Evolutionary conservation across 2,888 invertebrate species (phyloP).

Genomic region (Matsumyia berberina): DNA sequence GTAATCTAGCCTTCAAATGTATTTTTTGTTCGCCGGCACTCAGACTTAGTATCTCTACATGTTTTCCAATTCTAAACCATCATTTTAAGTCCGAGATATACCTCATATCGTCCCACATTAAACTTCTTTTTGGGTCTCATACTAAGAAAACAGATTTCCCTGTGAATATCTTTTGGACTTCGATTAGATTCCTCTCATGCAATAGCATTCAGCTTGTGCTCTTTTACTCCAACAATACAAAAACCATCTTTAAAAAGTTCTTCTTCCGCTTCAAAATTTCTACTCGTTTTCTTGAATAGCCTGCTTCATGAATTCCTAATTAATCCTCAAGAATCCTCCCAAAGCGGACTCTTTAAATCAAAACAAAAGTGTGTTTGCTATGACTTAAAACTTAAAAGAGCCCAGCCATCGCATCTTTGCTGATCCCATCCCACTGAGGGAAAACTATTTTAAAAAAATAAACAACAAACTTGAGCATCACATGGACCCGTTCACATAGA

Average conservation of each 20-base stretch:
- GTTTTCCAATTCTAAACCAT: too few relatives aligned
- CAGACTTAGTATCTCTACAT: too few relatives aligned
- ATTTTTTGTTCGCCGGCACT: too few relatives aligned
- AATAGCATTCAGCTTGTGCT: background rate
- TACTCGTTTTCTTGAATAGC: background rate
- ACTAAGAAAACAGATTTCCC: too few relatives aligned
- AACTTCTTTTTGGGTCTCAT: too few relatives aligned
- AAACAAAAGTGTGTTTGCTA: constrained; percentile 26
- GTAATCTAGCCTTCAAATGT: too few relatives aligned
- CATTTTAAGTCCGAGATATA: too few relatives aligned
- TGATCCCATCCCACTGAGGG: background rate
- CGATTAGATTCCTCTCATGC: background rate
- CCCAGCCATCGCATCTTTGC: background rate
- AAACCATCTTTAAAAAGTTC: constrained; percentile 9
- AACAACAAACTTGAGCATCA: constrained; percentile 60
- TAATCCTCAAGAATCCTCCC: constrained; percentile 30
- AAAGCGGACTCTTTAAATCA: constrained; percentile 11
- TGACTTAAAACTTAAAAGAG: constrained; percentile 24
- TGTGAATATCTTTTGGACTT: background rate
- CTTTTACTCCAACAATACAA: background rate
- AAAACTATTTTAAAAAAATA: constrained; percentile 47
- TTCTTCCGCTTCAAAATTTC: constrained; percentile 7
- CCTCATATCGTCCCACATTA: too few relatives aligned
- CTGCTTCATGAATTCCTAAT: constrained; percentile 42
- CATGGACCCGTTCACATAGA: constrained; percentile 12